Base-by-base conservation (phyloP, 37 sponge, comb jelly and placozoan species). In the Agelas oroides region DNA sequence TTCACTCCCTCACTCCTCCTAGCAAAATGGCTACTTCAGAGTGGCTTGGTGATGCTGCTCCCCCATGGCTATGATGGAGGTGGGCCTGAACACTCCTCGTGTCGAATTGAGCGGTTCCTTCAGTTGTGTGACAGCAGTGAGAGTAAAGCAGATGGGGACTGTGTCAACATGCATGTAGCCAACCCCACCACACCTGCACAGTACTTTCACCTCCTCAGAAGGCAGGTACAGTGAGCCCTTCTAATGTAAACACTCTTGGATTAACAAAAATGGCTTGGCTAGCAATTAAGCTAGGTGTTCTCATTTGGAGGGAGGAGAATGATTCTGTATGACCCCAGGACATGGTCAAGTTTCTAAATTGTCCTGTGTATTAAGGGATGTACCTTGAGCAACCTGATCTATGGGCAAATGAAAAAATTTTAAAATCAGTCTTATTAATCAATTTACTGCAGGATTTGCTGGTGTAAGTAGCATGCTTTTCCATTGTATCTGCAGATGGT, bases 61-160 rank as follows among this genome's bases (percentile, higher is more conserved):
- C 98, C 98, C 28, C 96, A 95, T 76, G 98, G 98, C 24, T 90
- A 88, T 64, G 98, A 98, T 87, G 98, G 98, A 0, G 92, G 84
- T 27, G 98, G 98, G 0, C 96, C 98, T 2, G 98, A 98, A 38
- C 98, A 98, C 84, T 94, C 98, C 55, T 98, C 98, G 65, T 89
- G 91, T 34, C 53, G 93, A 8, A 46, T 93, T 39, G 98, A 98
- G 81, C 38, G 96, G 23, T 98, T 96, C 83, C 82, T 98, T 24
- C 98, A 94, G 88, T 65, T 86, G 77, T 65, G 76, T 65, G 83
- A 92, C 86, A 92, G 93, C 46, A 38, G 56, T 52, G 93, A 90
- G 77, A 74, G 24, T 35, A 71, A 59, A 1, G 12, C 55, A 3
- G 99, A 98, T 76, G 84, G 89, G 18, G 99, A 98, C 86, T 62